A percentile compares a stretch with the other conserved stretches of the same genome.
These are phyloP conservation scores for Diacarnus erythraeanus DNA, from an alignment of 37 sponge, comb jelly and placozoan species.

Conservation along the genomic window DNA sequence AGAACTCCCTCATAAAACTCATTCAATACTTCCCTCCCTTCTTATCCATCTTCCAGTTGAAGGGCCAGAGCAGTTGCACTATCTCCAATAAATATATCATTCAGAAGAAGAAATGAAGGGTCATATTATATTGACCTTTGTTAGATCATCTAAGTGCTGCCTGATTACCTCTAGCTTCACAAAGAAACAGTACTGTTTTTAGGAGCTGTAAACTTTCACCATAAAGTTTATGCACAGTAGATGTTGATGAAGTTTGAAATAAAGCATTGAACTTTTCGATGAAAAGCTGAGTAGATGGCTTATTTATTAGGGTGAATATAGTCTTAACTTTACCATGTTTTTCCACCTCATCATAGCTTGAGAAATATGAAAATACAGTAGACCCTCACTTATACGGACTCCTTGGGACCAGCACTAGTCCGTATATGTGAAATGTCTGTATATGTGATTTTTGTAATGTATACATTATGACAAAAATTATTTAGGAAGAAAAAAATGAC, in stretches of 20 bases:
- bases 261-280: too few species aligned
- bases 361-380: slow-evolving; percentile 41
- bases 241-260: slow-evolving; percentile 31
- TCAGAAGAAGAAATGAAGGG: slow-evolving; percentile 1
- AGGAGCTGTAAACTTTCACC: slow-evolving; percentile 36
- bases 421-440: too few species aligned
- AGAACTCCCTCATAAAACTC: slow-evolving; percentile 21
- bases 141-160: background rate
- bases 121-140: background rate
- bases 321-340: slow-evolving; percentile 34
- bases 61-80: slow-evolving; percentile 7
- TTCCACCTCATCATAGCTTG: slow-evolving; percentile 43
- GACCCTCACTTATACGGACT: too few species aligned
- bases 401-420: too few species aligned
- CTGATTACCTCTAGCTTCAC: slow-evolving; percentile 12
- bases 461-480: too few species aligned
- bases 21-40: background rate
- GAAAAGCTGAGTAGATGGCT: slow-evolving; percentile 23
- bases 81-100: slow-evolving; percentile 28
- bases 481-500: too few species aligned
- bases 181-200: slow-evolving; percentile 39
- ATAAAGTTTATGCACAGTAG: slow-evolving; percentile 31
- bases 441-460: too few species aligned
- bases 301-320: slow-evolving; percentile 2
- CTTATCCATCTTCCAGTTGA: slow-evolving; percentile 22